Evolutionary conservation across 2,888 invertebrate species (phyloP).

Genomic region (Cheilosia grossa): DNA sequence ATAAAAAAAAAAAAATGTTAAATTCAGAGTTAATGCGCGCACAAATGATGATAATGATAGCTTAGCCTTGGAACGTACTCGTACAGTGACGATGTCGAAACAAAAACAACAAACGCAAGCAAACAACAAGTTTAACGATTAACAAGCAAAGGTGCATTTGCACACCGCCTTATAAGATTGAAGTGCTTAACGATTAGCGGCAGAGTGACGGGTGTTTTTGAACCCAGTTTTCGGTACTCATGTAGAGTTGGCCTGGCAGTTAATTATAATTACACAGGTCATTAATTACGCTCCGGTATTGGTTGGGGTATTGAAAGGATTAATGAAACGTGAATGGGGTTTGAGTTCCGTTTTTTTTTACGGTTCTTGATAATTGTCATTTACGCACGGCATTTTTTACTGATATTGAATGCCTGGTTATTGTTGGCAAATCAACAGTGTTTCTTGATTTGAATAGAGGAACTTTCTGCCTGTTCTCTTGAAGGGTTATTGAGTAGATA

Average conservation of each 20-base stretch:
- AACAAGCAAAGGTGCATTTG: conserved; percentile 30
- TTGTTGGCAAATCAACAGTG: conserved; percentile 19
- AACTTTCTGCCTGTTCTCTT: no score
- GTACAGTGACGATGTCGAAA: not conserved
- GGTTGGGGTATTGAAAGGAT: conserved; percentile 31
- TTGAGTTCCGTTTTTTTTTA: not conserved
- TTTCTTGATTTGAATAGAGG: not conserved
- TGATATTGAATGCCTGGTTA: conserved; percentile 20
- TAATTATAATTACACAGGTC: conserved; percentile 41
- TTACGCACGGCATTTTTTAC: conserved; percentile 1
- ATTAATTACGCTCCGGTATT: conserved; percentile 62
- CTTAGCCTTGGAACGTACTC: conserved; percentile 7
- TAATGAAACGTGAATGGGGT: conserved; percentile 26
- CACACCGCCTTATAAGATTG: conserved; percentile 27
- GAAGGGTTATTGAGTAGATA: no score
- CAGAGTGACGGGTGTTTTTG: conserved; percentile 24
- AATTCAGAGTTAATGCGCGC: conserved; percentile 34
- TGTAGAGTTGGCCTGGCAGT: conserved; percentile 49
- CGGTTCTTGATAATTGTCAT: not conserved
- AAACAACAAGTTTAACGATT: conserved; percentile 22
- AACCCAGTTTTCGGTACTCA: conserved; percentile 21
- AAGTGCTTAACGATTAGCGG: conserved; percentile 45
- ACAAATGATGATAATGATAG: conserved; percentile 46
- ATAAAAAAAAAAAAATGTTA: conserved; percentile 1
- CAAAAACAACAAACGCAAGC: conserved; percentile 13